Evolutionary conservation across 2,888 invertebrate species (phyloP), one percentile per base, ranked within the genome.

Genomic region (Macrophya annulata): DNA sequence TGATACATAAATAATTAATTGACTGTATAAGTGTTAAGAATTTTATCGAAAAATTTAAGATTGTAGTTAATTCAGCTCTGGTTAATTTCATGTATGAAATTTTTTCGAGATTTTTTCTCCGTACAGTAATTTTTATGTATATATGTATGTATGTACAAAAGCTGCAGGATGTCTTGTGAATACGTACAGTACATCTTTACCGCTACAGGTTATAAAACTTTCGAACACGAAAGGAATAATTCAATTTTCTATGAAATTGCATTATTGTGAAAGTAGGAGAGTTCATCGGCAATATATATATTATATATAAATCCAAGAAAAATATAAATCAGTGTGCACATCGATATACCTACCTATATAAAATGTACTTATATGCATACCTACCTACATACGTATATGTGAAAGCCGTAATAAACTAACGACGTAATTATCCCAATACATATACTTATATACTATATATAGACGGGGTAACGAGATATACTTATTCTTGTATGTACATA

Each of bases 251-350:
- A 68, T 15, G 25, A 68, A 68, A 68, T 37, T 68, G 37, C 68
- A 68, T 68, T 68, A 68, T 68, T 68, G 68, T 68, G 68, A 68
- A 68, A 68, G 68, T 37, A 15, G 37, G 10, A 4, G 45, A 43
- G 72, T 74, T 9, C 72, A 74, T 68, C 68, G 37, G 68, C 21
- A 45, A 74, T 74, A 71, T 71, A 74, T 45, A 2, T 45, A 74
- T 43, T 45, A 74, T 74, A 71, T 71, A 74, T 45, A 2, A 74
- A 74, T 43, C 74, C 74, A 21, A 45, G 21, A 74, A 74, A 72
- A 74, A 31, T 31, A 6, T 10, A 45, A 21, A 43, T n/a, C 40
- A 72, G 8, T 21, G 43, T 72, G 45, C 5, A 72, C 5, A 72
- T 43, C 15, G 4, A 62, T 62, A 37, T 71, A 71, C n/a, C n/a